phyloP scores from a whole-genome alignment of 2,888 invertebrate genomes.

The Meganola albula region DNA sequence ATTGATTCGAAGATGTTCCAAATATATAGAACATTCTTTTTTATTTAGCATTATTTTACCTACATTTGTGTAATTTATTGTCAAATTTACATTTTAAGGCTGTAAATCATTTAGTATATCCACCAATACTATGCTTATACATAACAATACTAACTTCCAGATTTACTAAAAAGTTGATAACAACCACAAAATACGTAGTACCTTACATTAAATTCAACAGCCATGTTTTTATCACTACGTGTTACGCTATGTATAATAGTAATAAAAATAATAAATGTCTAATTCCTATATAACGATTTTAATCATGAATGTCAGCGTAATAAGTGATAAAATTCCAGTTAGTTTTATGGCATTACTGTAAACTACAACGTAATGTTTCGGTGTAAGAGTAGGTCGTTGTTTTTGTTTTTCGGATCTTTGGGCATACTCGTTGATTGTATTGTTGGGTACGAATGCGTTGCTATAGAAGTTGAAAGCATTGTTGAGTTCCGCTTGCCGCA shows the following conservation, averaged over 20 bases:
- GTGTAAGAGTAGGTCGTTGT: conserved; percentile 63
- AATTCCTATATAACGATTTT: conserved; percentile 36
- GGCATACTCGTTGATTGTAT: conserved; percentile 56
- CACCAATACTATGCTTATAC: conserved; percentile 35
- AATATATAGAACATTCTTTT: conserved; percentile 5
- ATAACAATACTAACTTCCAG: conserved; percentile 55
- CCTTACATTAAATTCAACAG: conserved; percentile 66
- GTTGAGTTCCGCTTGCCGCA: conserved; percentile 53
- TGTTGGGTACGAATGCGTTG: conserved; percentile 46
- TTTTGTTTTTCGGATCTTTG: conserved; percentile 65
- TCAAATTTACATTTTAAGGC: conserved; percentile 57
- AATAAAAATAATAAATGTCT: conserved; percentile 23
- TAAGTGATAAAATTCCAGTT: conserved; percentile 12
- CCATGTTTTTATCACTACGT: conserved; percentile 70
- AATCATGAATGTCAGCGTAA: conserved; percentile 24
- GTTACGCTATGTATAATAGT: conserved; percentile 34
- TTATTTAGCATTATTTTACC: too few species aligned
- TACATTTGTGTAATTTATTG: conserved; percentile 41
- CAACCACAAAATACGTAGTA: conserved; percentile 63
- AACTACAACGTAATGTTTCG: conserved; percentile 52
- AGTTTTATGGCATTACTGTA: conserved; percentile 39
- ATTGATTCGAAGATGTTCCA: conserved; percentile 10
- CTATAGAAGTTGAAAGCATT: conserved; percentile 61
- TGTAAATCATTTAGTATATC: conserved; percentile 30
- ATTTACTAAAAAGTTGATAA: conserved; percentile 54